Percentiles rank a stretch among this genome's conserved stretches.
Evolutionary conservation across 2,888 invertebrate species (phyloP).

Genomic region (Coenonympha glycerion): DNA sequence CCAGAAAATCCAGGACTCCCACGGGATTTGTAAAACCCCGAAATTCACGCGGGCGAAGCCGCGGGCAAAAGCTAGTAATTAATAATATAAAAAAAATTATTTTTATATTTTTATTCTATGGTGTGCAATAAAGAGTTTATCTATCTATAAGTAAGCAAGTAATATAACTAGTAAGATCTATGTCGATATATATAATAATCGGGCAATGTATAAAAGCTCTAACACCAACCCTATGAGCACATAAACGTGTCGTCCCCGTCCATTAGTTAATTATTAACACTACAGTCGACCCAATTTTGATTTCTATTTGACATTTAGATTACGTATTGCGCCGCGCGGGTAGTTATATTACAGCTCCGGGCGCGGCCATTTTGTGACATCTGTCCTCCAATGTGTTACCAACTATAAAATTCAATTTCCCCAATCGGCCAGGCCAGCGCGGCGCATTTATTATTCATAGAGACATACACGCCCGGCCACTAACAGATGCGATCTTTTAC

Average conservation of each 20-base stretch:
- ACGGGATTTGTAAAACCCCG: too few relatives aligned
- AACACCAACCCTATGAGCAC: slow-evolving; percentile 52
- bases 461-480: slow-evolving; percentile 69
- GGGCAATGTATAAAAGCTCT: not conserved
- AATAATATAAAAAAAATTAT: too few relatives aligned
- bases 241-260: slow-evolving; percentile 33
- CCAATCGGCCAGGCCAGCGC: slow-evolving; percentile 72
- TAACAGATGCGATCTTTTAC: slow-evolving; percentile 75
- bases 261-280: slow-evolving; percentile 75
- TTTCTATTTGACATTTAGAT: slow-evolving; percentile 75
- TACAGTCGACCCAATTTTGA: slow-evolving; percentile 76
- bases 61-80: too few relatives aligned
- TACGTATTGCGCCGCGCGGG: slow-evolving; percentile 44
- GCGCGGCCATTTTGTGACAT: slow-evolving; percentile 72
- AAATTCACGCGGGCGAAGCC: too few relatives aligned
- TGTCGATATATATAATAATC: not conserved
- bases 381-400: slow-evolving; percentile 73
- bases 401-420: slow-evolving; percentile 77
- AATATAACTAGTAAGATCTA: too few relatives aligned
- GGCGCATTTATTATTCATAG: slow-evolving; percentile 76
- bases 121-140: too few relatives aligned
- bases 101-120: too few relatives aligned
- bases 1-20: too few relatives aligned
- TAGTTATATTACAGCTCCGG: slow-evolving; percentile 43
- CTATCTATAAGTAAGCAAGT: too few relatives aligned